Base-by-base conservation (phyloP, 2,888 invertebrate species). In the Tetragonisca angustula region DNA sequence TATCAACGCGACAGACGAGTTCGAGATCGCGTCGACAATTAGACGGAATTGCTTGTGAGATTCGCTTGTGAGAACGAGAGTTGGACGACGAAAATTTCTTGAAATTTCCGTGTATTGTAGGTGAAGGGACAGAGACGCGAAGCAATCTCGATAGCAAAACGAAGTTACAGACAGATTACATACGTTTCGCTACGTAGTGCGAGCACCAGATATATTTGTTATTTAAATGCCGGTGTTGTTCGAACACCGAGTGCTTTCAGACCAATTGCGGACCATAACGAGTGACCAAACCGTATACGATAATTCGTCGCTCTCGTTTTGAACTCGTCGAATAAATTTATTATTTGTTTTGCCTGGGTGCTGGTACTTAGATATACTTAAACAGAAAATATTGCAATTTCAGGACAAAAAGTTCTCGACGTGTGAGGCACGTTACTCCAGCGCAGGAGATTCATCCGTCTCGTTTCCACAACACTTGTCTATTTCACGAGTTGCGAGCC, bases 1-100 rank as follows among this genome's bases (percentile, higher is more conserved):
- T 43, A 75, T 71, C 68, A 27, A 32, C 59, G 70, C 87, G 52
- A 70, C 75, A 50, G 59, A 72, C 75, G 75, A 17, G 75, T 56
- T 80, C 62, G 43, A 43, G 65, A 67, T 50, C 74, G 68, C 32
- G 80, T 78, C 62, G 43, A 61, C 50, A 76, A 59, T 59, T 49
- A 27, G 43, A 19, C 24, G 32, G 11, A 59, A 56, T 27, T 32
- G 72, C 70, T n/a, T n/a, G 4, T n/a, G 15, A 59, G 52, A 78
- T 75, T 19, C 62, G 54, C 6, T 19, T 54, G 50, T 2, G 24
- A 9, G 15, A 24, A 6, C 9, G n/a, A 17, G 32, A 32, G 3
- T 27, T 27, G 1, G 27, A 27, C 27, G 2, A 61, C 5, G 6
- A 61, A 24, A 6, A n/a, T 24, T 61, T 61, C 61, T 3, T 6